Evolutionary conservation across 2,888 invertebrate species (phyloP).

Genomic region (Eilema griseolum): DNA sequence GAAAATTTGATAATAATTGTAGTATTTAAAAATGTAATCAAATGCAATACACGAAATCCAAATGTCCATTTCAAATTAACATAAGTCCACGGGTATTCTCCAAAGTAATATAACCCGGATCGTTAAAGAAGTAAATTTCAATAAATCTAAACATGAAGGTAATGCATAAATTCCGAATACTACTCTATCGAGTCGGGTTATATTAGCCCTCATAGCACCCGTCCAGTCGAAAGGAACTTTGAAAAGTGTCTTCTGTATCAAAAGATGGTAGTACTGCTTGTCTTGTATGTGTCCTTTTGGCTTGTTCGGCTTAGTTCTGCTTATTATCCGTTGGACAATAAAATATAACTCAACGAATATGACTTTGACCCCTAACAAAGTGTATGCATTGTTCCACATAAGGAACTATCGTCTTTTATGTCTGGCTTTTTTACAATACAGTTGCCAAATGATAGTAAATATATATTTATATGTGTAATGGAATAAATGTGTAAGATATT

Average conservation of each 20-base stretch:
- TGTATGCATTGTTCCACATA: constrained; percentile 8
- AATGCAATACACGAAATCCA: constrained; percentile 26
- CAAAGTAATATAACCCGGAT: constrained; percentile 57
- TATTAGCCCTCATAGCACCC: constrained; percentile 61
- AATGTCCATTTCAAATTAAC: constrained; percentile 44
- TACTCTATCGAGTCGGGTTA: constrained; percentile 64
- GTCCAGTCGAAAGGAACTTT: constrained; percentile 70
- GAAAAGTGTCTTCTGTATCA: constrained; percentile 37
- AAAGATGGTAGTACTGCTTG: constrained; percentile 37
- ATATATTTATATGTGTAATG: neutral
- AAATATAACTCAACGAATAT: constrained; percentile 18
- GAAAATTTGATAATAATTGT: constrained; percentile 35
- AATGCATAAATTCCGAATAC: constrained; percentile 59
- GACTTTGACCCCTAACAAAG: neutral
- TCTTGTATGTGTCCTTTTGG: constrained; percentile 51
- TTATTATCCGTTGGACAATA: constrained; percentile 32
- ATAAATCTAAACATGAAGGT: constrained; percentile 62
- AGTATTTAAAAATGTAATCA: constrained; percentile 34
- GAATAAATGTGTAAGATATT: neutral
- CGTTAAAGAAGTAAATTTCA: constrained; percentile 68
- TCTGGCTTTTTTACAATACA: neutral
- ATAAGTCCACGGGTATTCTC: constrained; percentile 43
- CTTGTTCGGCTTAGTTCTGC: constrained; percentile 49
- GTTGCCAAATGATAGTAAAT: constrained; percentile 4
- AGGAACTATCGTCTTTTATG: neutral